Evolutionary conservation across 2,797 vertebrate genomes (phyloP).

Genomic region (Streptopelia turtur): DNA sequence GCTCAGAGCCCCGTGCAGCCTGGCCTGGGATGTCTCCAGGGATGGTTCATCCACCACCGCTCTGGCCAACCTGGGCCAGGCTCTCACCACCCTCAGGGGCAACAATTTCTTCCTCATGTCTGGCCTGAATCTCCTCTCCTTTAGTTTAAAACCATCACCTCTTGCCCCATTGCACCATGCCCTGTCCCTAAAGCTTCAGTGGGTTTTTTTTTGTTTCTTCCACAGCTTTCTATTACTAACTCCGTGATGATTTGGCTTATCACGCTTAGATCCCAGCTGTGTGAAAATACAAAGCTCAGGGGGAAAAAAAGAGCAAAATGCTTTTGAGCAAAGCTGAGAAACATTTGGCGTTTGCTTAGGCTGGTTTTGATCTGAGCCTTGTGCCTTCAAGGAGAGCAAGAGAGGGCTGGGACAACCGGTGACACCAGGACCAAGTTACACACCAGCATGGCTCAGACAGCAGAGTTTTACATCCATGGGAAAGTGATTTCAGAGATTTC

Average conservation of each 20-base stretch:
- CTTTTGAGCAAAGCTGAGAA: neutral
- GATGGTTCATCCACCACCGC: too few species aligned
- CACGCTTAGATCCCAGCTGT: rapidly evolving
- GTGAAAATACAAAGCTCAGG: neutral
- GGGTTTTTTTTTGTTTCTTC: neutral
- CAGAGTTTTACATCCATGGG: rapidly evolving
- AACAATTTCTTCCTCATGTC: too few species aligned
- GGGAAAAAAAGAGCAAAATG: neutral
- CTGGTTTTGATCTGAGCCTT: neutral
- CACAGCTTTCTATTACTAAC: neutral
- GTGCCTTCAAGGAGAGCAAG: rapidly evolving
- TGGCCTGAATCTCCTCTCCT: too few species aligned
- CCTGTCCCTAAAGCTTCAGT: too few species aligned
- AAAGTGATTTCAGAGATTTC: neutral
- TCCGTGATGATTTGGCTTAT: neutral
- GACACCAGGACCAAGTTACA: neutral
- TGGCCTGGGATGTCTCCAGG: too few species aligned
- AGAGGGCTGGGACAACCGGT: neutral
- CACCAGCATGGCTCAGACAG: rapidly evolving
- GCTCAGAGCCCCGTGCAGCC: too few species aligned
- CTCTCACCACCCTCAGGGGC: too few species aligned
- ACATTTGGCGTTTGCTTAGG: neutral
- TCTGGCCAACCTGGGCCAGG: too few species aligned
- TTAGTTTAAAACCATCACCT: too few species aligned
- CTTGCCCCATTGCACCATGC: too few species aligned